Evolutionary conservation across 2,888 invertebrate species (phyloP).

Genomic region (Toxonevra muliebris): DNA sequence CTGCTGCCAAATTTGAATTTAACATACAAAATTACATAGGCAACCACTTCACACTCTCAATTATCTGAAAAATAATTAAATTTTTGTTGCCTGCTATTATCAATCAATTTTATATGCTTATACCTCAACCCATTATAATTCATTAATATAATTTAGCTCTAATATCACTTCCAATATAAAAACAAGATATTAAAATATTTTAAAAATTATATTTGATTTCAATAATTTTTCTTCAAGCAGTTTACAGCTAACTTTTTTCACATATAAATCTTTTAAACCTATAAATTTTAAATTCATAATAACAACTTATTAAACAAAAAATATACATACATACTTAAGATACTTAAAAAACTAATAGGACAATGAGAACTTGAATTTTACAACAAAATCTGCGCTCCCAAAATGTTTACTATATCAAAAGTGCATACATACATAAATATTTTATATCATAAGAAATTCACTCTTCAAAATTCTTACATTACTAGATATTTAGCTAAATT

Average conservation of each 20-base stretch:
- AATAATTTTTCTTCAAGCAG: not conserved
- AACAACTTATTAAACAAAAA: conserved; percentile 30
- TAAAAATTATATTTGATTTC: conserved; percentile 5
- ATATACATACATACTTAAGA: conserved; percentile 10
- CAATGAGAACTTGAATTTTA: conserved; percentile 14
- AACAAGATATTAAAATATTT: conserved; percentile 8
- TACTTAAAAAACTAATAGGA: conserved; percentile 36
- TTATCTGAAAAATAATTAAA: too few species aligned
- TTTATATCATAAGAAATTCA: not conserved
- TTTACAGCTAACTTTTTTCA: conserved; percentile 11
- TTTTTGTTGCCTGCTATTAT: too few species aligned
- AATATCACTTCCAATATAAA: not conserved
- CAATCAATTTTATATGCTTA: too few species aligned
- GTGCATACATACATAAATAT: conserved; percentile 4
- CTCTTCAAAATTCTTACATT: not conserved
- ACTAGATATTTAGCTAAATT: conserved; percentile 8
- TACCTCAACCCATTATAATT: too few species aligned
- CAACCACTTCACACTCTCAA: too few species aligned
- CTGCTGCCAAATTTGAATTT: too few species aligned
- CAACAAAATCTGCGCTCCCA: not conserved
- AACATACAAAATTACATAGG: too few species aligned
- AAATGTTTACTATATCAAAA: not conserved
- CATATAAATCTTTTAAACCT: conserved; percentile 13
- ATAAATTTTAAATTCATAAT: conserved; percentile 18
- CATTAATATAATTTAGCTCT: too few species aligned